phyloP scores from a whole-genome alignment of 1,140 invertebrate species.

The Drosophila yakuba region DNA sequence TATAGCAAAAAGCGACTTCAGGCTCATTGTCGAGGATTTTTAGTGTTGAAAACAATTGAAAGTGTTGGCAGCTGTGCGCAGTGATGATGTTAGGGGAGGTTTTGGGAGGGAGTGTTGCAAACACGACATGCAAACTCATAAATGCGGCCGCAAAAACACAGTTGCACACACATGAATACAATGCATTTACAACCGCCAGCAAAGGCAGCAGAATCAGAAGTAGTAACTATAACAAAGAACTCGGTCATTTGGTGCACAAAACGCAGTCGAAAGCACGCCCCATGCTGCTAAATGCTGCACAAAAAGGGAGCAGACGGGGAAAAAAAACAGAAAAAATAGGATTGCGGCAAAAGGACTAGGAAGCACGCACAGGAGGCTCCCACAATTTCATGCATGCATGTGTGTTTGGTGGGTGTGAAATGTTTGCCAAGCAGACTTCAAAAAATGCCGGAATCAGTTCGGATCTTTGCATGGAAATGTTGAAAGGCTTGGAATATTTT shows the following conservation, averaged over 20 bases:
- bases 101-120: conserved; percentile 1
- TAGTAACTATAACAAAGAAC: conserved; percentile 65
- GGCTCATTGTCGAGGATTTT: conserved; percentile 42
- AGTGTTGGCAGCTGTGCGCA: conserved; percentile 44
- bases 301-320: conserved; percentile 33
- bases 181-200: conserved; percentile 28
- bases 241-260: conserved; percentile 75
- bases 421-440: conserved; percentile 33
- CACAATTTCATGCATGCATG: conserved; percentile 21
- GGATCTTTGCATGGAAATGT: background rate
- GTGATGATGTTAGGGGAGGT: conserved; percentile 8
- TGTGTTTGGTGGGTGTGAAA: conserved; percentile 30
- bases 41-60: conserved; percentile 64
- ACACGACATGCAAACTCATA: conserved; percentile 51
- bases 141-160: conserved; percentile 41
- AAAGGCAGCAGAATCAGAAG: conserved; percentile 21
- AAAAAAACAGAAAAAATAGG: conserved; percentile 31
- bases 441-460: conserved; percentile 2
- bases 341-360: conserved; percentile 30
- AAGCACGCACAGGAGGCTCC: conserved; percentile 24
- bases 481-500: background rate
- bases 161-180: conserved; percentile 23
- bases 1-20: conserved; percentile 15
- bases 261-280: conserved; percentile 55
- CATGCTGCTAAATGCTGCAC: conserved; percentile 63